phyloP scores from a whole-genome alignment of 2,797 vertebrate species.

The Perdix hodgsoniae region DNA sequence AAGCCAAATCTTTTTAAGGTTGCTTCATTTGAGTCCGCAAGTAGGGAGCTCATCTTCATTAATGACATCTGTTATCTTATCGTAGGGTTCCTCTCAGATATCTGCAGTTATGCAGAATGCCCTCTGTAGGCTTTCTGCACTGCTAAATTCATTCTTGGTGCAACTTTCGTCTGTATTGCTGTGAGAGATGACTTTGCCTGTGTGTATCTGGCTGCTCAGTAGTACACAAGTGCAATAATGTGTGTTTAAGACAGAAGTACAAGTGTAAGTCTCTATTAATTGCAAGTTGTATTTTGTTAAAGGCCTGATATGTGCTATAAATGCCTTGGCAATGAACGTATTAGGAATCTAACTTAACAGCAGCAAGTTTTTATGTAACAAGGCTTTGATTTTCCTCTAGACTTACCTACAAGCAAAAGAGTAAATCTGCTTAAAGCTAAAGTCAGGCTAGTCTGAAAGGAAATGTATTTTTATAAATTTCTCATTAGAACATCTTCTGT shows the following conservation, averaged over 20 bases:
- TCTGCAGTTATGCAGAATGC: background rate
- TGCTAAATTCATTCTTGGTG: background rate
- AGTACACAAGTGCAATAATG: background rate
- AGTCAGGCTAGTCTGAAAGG: background rate
- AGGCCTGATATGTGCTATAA: background rate
- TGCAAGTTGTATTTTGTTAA: background rate
- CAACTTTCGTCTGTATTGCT: background rate
- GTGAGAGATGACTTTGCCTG: background rate
- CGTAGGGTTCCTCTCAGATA: background rate
- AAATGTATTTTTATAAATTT: background rate
- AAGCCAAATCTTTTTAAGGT: background rate
- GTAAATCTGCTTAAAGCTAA: background rate
- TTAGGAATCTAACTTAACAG: background rate
- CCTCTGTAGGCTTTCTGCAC: background rate
- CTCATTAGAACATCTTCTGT: background rate
- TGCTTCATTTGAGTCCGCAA: background rate
- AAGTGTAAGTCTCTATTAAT: background rate
- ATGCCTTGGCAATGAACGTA: background rate
- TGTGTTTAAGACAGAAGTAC: background rate
- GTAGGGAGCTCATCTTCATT: background rate
- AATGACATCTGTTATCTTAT: background rate
- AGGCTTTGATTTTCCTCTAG: background rate
- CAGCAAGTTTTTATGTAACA: background rate
- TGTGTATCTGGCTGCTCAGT: background rate
- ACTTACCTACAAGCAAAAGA: background rate